Evolutionary conservation across 92 coral and sea anemone species (phyloP).

Genomic region (Paramuricea clavata): DNA sequence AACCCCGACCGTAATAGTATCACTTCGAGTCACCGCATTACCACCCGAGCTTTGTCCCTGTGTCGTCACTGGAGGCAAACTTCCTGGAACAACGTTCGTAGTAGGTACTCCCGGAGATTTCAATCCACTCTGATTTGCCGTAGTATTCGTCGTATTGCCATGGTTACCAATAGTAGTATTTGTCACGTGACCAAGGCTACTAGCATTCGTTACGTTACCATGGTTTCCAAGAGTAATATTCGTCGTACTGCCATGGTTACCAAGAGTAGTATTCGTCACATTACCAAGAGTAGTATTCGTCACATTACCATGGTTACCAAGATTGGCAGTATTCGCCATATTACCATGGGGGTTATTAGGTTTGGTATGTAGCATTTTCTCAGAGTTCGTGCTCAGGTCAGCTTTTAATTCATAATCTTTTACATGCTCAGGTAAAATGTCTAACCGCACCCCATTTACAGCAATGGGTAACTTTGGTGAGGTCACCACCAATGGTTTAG

Average conservation of each 20-base stretch:
- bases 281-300: not conserved
- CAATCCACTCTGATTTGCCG: not conserved
- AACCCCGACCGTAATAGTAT: not conserved
- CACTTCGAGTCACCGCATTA: not conserved
- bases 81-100: constrained; percentile 1
- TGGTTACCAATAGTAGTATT: not conserved
- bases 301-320: not conserved
- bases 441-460: constrained; percentile 35
- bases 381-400: not conserved
- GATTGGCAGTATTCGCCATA: not conserved
- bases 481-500: constrained; percentile 26
- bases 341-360: not conserved
- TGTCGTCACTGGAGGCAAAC: not conserved
- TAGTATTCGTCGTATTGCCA: not conserved
- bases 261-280: not conserved
- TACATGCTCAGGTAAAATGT: not conserved
- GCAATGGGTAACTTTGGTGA: constrained; percentile 35
- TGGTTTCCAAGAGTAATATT: not conserved
- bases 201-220: not conserved
- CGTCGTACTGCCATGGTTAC: not conserved
- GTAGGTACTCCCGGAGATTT: not conserved
- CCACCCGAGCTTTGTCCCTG: not conserved
- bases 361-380: not conserved
- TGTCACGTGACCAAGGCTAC: not conserved
- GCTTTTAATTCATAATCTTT: not conserved